Percentiles rank a stretch among this genome's conserved stretches.
Evolutionary conservation across 2,797 vertebrate genomes (phyloP).

Genomic region (Rhadinocentrus ornatus): DNA sequence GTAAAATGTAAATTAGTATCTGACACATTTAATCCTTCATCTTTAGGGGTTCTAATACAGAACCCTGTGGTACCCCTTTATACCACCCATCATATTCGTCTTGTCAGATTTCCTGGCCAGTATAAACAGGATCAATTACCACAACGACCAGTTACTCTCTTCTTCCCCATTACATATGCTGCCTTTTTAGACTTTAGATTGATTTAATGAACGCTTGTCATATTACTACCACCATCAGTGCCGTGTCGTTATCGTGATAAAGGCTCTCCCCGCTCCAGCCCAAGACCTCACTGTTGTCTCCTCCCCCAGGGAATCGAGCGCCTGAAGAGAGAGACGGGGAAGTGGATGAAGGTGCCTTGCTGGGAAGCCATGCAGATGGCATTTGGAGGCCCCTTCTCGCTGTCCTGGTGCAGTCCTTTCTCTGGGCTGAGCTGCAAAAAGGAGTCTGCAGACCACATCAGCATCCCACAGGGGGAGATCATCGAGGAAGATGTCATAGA

Average conservation of each 20-base stretch:
- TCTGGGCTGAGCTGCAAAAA: constrained; percentile 78
- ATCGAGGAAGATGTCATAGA: constrained; percentile 84
- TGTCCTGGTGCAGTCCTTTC: constrained; percentile 92
- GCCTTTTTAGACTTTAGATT: background rate
- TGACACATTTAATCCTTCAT: too few species aligned
- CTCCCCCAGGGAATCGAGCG: constrained; percentile 91
- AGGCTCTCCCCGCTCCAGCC: constrained; percentile 2
- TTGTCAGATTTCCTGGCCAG: constrained; percentile 4
- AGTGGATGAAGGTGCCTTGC: constrained; percentile 83
- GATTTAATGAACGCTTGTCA: background rate
- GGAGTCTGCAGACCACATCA: constrained; percentile 17
- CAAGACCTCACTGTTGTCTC: constrained; percentile 41
- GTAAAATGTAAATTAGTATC: too few species aligned
- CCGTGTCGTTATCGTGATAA: constrained; percentile 3
- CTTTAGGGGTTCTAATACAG: too few species aligned
- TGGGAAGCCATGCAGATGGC: constrained; percentile 87
- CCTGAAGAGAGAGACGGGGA: constrained; percentile 90
- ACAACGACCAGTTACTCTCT: background rate
- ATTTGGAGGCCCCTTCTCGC: constrained; percentile 87
- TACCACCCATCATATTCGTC: too few species aligned
- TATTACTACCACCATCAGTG: constrained; percentile 1
- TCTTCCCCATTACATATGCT: background rate
- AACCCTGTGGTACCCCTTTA: too few species aligned
- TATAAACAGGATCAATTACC: constrained; percentile 7
- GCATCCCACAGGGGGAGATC: constrained; percentile 78